phyloP scores from a whole-genome alignment of 2,113 vertebrate genomes.

The Megaceryle torquata region DNA sequence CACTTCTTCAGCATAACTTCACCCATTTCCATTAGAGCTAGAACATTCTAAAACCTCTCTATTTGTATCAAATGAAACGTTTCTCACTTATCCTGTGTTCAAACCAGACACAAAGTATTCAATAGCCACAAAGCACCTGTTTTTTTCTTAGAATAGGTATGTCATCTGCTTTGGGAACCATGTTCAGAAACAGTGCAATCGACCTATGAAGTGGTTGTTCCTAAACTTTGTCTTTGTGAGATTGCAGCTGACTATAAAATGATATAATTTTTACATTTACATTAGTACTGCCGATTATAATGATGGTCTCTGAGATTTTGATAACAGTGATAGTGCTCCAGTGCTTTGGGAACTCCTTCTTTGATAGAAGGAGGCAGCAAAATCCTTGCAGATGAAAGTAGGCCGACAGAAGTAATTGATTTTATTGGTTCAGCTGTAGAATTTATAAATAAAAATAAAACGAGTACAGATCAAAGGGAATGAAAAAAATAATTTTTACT shows the following conservation, averaged over 20 bases:
- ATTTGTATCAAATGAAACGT: not conserved
- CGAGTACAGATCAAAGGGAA: conserved; percentile 24
- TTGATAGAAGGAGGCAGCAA: not conserved
- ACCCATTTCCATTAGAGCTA: not conserved
- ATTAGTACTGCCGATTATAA: not conserved
- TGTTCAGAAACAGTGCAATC: not conserved
- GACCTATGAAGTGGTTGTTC: not conserved
- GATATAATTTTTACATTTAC: not conserved
- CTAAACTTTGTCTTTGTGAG: not conserved
- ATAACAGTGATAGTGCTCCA: not conserved
- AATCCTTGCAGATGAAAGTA: conserved; percentile 19
- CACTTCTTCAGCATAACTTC: not conserved
- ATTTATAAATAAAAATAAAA: conserved; percentile 36
- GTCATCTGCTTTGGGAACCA: not conserved
- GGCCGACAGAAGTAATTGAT: conserved; percentile 5
- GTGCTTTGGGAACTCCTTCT: not conserved
- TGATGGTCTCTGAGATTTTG: not conserved
- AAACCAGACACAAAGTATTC: not conserved
- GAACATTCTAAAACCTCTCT: not conserved
- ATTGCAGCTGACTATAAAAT: not conserved
- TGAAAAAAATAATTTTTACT: not conserved
- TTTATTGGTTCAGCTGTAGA: conserved; percentile 42
- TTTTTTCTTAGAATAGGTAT: not conserved
- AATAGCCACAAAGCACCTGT: not conserved
- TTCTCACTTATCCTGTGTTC: not conserved